Evolutionary conservation across 23 tunicate species (phyloP).

Genomic region (Styela plicata): DNA sequence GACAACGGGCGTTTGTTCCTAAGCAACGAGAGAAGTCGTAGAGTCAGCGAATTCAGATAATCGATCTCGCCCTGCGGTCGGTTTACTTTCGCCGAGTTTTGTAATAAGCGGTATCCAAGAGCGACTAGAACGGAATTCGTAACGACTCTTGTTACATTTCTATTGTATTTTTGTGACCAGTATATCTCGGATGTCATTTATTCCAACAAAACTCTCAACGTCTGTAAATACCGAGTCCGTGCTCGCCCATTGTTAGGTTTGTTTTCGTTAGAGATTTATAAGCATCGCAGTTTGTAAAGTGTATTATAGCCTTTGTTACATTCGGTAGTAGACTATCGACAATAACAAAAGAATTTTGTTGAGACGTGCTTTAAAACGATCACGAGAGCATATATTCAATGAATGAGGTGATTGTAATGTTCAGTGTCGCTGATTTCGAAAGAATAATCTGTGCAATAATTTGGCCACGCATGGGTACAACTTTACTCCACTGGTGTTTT

Average conservation of each 20-base stretch:
- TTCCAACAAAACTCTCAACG: background rate
- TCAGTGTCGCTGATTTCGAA: too few species aligned
- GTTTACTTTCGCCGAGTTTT: background rate
- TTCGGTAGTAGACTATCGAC: too few species aligned
- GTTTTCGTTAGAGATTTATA: background rate
- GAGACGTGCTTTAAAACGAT: too few species aligned
- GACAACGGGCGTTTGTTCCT: background rate
- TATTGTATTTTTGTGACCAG: background rate
- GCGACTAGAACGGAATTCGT: background rate
- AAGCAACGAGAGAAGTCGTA: background rate
- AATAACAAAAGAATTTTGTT: too few species aligned
- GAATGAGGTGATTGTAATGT: too few species aligned
- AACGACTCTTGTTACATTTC: background rate
- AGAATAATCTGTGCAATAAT: too few species aligned
- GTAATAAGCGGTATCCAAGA: background rate
- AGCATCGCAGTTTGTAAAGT: background rate
- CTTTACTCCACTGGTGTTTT: too few species aligned
- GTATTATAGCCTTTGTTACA: background rate
- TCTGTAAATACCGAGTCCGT: background rate
- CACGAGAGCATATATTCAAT: too few species aligned
- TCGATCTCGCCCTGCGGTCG: background rate
- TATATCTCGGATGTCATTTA: background rate
- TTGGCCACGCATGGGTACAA: too few species aligned
- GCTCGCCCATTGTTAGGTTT: background rate
- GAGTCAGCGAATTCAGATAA: background rate